A percentile compares a stretch with the other conserved stretches of the same genome.
Conservation (phyloP, 2,888 invertebrate genomes). For the Chrysolina haemoptera region DNA sequence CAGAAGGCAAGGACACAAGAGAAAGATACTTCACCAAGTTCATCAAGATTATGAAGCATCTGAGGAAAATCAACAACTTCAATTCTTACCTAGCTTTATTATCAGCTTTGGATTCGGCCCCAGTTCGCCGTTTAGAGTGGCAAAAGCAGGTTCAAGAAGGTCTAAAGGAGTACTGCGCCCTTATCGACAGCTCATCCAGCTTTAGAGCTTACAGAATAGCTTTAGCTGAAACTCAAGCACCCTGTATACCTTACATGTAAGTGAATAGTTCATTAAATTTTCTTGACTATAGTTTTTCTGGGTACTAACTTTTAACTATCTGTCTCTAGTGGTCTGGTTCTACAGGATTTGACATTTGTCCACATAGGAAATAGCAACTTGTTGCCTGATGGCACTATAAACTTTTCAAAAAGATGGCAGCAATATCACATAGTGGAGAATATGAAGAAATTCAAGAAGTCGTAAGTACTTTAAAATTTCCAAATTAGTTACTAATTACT, state of each 20-base stretch:
- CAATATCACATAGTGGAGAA: slow-evolving; percentile 98
- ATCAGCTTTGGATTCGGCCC: slow-evolving; percentile 97
- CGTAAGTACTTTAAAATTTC: slow-evolving; percentile 75
- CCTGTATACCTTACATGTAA: slow-evolving; percentile 99
- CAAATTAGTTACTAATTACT: no score
- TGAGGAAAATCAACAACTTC: slow-evolving; percentile 97
- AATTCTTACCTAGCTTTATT: slow-evolving; percentile 97
- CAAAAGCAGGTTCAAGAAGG: slow-evolving; percentile 93
- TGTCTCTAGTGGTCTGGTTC: slow-evolving; percentile 88
- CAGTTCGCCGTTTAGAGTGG: slow-evolving; percentile 93
- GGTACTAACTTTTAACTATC: background rate
- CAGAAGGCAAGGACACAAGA: slow-evolving; percentile 91
- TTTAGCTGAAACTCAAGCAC: slow-evolving; percentile 94
- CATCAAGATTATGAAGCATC: slow-evolving; percentile 98
- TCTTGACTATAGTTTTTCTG: background rate
- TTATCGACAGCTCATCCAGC: slow-evolving; percentile 98
- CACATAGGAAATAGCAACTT: slow-evolving; percentile 97
- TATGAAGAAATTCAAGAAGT: slow-evolving; percentile 97
- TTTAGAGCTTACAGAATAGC: slow-evolving; percentile 97
- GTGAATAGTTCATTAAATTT: slow-evolving; percentile 63
- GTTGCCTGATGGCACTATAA: slow-evolving; percentile 88
- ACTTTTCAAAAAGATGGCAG: slow-evolving; percentile 99
- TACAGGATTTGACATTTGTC: slow-evolving; percentile 99
- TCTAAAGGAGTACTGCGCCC: slow-evolving; percentile 92
- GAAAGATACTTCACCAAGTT: slow-evolving; percentile 96